Percentiles rank a stretch among this genome's conserved stretches.
Evolutionary conservation across 2,113 vertebrate genomes (phyloP).

Genomic region (Smithornis capensis): DNA sequence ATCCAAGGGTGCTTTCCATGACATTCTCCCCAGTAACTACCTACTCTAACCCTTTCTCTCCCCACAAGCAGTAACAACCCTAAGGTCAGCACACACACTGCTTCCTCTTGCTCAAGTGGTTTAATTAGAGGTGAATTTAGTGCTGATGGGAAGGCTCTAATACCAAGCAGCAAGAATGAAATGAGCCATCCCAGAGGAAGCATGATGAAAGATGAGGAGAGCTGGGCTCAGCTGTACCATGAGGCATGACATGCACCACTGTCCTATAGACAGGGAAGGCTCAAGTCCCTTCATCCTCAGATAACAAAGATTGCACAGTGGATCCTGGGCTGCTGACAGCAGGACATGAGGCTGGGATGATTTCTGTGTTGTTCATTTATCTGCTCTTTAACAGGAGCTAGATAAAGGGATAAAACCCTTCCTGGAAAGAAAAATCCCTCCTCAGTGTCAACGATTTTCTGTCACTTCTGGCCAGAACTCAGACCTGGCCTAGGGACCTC

Average conservation of each 20-base stretch:
- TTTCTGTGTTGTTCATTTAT: not conserved
- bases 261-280: not conserved
- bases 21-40: not conserved
- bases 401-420: not conserved
- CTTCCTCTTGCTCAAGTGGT: not conserved
- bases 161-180: not conserved
- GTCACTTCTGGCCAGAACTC: slow-evolving; percentile 1
- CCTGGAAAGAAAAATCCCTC: not conserved
- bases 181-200: not conserved
- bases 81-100: not conserved
- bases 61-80: not conserved
- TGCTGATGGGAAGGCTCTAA: not conserved
- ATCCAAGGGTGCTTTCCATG: not conserved
- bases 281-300: not conserved
- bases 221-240: not conserved
- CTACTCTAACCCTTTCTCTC: not conserved
- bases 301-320: not conserved
- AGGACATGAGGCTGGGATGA: not conserved
- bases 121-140: not conserved
- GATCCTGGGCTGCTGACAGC: not conserved
- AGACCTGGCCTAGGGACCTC: not conserved
- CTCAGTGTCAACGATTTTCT: slow-evolving; percentile 24
- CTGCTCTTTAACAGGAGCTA: not conserved
- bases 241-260: not conserved
- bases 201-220: fast-evolving